These are phyloP conservation scores for Temnothorax longispinosus DNA, from an alignment of 1,140 invertebrate genomes.

Conservation along the genomic window DNA sequence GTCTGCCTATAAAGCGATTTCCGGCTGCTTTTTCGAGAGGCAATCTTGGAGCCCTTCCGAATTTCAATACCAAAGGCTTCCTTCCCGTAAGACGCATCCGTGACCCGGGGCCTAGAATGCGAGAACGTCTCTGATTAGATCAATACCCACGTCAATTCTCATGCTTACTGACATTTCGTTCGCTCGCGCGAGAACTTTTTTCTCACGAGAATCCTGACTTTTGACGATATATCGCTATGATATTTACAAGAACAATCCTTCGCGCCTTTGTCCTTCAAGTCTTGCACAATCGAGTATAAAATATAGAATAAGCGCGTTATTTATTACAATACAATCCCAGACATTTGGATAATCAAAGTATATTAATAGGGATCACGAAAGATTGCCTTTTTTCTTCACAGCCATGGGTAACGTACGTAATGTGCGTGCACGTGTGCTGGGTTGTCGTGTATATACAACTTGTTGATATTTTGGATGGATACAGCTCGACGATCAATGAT, in stretches of 20 bases:
- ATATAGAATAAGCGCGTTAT: background rate
- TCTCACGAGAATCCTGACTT: background rate
- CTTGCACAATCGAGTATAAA: background rate
- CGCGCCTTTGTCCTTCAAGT: background rate
- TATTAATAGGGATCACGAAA: background rate
- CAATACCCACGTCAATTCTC: conserved; percentile 11
- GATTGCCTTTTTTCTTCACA: background rate
- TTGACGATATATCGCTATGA: background rate
- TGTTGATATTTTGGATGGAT: background rate
- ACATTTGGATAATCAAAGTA: background rate
- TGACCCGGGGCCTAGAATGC: background rate
- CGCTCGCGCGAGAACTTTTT: background rate
- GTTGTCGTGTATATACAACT: background rate
- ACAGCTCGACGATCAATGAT: background rate
- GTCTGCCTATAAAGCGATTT: conserved; percentile 38
- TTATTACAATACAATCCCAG: background rate
- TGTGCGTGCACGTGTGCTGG: background rate
- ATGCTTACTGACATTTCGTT: conserved; percentile 15
- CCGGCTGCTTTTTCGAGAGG: conserved; percentile 21
- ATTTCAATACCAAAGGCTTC: conserved; percentile 58
- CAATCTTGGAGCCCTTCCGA: conserved; percentile 23
- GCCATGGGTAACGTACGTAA: background rate
- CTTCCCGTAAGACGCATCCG: background rate
- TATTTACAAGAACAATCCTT: conserved; percentile 5
- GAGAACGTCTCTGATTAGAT: conserved; percentile 20